These are phyloP conservation scores for Cherax quadricarinatus DNA, from an alignment of 1,140 invertebrate species.

Conservation along the genomic window DNA sequence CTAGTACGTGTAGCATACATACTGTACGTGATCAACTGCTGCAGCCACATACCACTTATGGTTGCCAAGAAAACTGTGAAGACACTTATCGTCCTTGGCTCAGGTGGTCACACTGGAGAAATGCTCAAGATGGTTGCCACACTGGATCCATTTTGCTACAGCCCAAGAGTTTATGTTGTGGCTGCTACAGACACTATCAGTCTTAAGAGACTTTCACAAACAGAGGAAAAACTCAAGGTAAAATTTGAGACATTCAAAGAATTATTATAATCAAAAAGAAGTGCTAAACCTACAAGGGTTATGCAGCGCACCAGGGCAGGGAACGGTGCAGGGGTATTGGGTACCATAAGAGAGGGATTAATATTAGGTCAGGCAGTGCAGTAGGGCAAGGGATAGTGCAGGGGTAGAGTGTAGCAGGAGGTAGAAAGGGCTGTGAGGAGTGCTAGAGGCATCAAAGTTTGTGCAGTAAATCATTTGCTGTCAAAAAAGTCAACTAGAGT, in stretches of 20 bases:
- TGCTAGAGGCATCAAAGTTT: too few relatives aligned
- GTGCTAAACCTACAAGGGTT: too few relatives aligned
- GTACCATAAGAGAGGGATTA: too few relatives aligned
- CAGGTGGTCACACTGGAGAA: conserved; percentile 89
- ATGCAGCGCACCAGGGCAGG: too few relatives aligned
- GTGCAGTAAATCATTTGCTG: too few relatives aligned
- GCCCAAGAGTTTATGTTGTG: conserved; percentile 86
- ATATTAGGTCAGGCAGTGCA: too few relatives aligned
- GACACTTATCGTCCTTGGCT: conserved; percentile 67
- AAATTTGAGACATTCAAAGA: background rate
- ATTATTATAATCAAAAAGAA: too few relatives aligned
- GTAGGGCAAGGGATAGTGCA: too few relatives aligned
- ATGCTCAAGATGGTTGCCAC: conserved; percentile 85
- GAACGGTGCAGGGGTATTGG: too few relatives aligned
- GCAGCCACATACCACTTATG: background rate
- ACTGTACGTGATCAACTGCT: conserved; percentile 12
- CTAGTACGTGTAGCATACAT: background rate
- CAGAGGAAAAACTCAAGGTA: conserved; percentile 38
- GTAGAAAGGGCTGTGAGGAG: too few relatives aligned
- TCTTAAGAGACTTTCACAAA: conserved; percentile 78
- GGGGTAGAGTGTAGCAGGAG: too few relatives aligned
- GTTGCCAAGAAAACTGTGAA: conserved; percentile 34
- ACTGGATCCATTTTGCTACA: conserved; percentile 81
- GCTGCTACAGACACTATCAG: conserved; percentile 89
- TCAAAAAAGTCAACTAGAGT: too few relatives aligned